A percentile compares a stretch with the other conserved stretches of the same genome.
Evolutionary conservation across 2,113 vertebrate species (phyloP).

Genomic region (Isichthys henryi): DNA sequence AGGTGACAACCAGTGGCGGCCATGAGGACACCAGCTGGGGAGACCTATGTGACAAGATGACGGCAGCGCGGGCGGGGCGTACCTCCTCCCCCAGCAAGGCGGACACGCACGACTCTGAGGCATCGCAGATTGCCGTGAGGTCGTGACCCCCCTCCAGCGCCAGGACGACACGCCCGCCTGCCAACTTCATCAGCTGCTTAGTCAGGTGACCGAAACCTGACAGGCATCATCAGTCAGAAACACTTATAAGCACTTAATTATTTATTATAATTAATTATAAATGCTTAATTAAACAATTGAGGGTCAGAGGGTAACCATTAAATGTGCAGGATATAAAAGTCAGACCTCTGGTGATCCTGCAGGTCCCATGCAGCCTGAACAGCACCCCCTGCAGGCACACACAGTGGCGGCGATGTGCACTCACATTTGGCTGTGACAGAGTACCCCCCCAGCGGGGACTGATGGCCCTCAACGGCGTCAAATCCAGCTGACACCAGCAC

Average conservation of each 20-base stretch:
- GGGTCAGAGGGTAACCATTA: not conserved
- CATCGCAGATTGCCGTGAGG: conserved; percentile 81
- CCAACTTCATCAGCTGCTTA: conserved; percentile 77
- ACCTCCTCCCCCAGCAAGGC: conserved; percentile 78
- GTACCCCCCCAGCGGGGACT: conserved; percentile 76
- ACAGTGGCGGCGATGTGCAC: conserved; percentile 27
- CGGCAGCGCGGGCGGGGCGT: not conserved
- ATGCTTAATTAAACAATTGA: not conserved
- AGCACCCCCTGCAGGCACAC: not conserved
- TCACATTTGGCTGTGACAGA: conserved; percentile 79
- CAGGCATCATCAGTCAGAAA: not conserved
- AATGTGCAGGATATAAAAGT: not conserved
- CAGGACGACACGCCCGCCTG: conserved; percentile 73
- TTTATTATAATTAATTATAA: not conserved
- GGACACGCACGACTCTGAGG: conserved; percentile 72
- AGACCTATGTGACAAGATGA: not conserved
- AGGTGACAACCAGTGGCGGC: not conserved
- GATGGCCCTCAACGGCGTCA: conserved; percentile 77
- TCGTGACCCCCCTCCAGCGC: conserved; percentile 80
- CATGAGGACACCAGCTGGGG: not conserved
- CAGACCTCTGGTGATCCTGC: not conserved
- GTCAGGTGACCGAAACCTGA: conserved; percentile 80
- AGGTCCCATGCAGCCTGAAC: not conserved
- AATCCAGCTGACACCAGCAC: conserved; percentile 80
- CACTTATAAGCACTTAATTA: not conserved